Evolutionary conservation across 1,140 invertebrate genomes (phyloP).

Genomic region (Drosophila parabipectinata): DNA sequence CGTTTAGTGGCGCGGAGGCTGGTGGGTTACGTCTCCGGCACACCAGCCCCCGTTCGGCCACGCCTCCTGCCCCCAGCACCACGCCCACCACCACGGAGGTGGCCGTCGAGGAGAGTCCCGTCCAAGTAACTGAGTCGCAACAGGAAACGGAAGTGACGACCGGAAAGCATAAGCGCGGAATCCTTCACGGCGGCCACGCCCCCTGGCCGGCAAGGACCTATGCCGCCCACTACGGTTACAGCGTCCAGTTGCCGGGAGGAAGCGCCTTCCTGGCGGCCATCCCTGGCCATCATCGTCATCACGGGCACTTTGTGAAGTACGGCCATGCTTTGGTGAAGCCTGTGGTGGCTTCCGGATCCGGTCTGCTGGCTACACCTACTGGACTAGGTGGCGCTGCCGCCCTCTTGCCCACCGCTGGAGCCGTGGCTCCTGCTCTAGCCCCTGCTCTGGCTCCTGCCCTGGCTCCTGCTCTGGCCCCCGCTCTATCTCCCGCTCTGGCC

Average conservation of each 20-base stretch:
- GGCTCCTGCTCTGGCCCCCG: neutral
- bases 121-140: slow-evolving; percentile 12
- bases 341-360: slow-evolving; percentile 22
- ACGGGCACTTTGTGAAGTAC: slow-evolving; percentile 20
- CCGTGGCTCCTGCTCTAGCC: slow-evolving; percentile 9
- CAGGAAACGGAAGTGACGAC: slow-evolving; percentile 25
- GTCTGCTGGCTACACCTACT: slow-evolving; percentile 6
- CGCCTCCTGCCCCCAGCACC: slow-evolving; percentile 35
- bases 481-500: slow-evolving; percentile 13
- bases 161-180: slow-evolving; percentile 73
- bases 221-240: slow-evolving; percentile 76
- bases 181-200: slow-evolving; percentile 51
- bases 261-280: slow-evolving; percentile 59
- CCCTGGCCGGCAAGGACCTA: slow-evolving; percentile 71
- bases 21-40: slow-evolving; percentile 50
- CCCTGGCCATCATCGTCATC: slow-evolving; percentile 11
- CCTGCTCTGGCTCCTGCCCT: neutral
- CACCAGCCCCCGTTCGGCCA: slow-evolving; percentile 21
- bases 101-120: neutral
- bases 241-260: slow-evolving; percentile 63
- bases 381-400: slow-evolving; percentile 24
- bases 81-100: slow-evolving; percentile 23
- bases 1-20: slow-evolving; percentile 6
- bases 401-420: slow-evolving; percentile 6
- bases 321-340: slow-evolving; percentile 60